Evolutionary conservation across 2,113 vertebrate species (phyloP).

Genomic region (Notarius lentiginosus): DNA sequence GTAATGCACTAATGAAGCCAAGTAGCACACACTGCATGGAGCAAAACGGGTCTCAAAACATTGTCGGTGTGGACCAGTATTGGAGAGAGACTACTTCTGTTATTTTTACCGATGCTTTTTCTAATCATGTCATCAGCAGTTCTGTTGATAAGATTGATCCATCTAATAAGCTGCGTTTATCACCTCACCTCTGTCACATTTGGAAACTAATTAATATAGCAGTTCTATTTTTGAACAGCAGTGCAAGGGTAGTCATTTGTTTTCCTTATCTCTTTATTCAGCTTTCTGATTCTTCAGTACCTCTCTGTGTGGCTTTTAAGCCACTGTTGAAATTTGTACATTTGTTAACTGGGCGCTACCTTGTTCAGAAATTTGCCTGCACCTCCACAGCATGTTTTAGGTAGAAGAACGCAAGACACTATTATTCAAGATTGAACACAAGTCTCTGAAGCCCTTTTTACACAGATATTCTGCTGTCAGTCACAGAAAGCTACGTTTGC

Average conservation of each 20-base stretch:
- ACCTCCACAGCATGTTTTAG: background rate
- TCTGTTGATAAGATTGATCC: slow-evolving; percentile 15
- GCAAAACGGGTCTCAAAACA: slow-evolving; percentile 18
- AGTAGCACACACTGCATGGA: background rate
- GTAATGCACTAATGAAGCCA: slow-evolving; percentile 34
- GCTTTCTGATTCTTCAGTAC: background rate
- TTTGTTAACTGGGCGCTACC: background rate
- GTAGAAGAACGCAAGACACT: background rate
- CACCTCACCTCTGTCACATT: slow-evolving; percentile 30
- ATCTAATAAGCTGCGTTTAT: slow-evolving; percentile 28
- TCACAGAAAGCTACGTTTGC: too few species aligned
- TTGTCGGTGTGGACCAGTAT: background rate
- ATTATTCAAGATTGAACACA: background rate
- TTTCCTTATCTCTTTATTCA: background rate
- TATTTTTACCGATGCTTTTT: background rate
- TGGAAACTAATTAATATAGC: slow-evolving; percentile 41
- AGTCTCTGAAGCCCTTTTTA: background rate
- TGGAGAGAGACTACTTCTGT: background rate
- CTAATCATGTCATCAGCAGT: slow-evolving; percentile 27
- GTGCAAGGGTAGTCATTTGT: background rate
- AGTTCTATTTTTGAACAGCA: slow-evolving; percentile 33
- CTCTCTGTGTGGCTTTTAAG: background rate
- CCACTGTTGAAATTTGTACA: background rate
- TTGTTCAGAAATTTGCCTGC: background rate
- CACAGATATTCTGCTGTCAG: too few species aligned